Base-by-base conservation (phyloP, 2,113 vertebrate species). In the Asarcornis scutulata region DNA sequence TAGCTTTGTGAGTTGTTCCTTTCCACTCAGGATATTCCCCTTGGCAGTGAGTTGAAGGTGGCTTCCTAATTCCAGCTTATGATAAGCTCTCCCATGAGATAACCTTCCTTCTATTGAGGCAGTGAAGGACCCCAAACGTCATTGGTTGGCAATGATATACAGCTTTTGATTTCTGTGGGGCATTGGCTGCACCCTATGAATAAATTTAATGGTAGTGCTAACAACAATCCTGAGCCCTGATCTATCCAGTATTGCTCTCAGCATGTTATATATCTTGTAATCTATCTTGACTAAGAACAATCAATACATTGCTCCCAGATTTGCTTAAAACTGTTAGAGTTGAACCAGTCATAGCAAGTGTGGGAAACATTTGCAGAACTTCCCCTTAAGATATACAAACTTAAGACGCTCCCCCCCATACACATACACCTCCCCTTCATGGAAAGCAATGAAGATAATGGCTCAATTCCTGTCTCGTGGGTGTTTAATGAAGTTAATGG, bases 231-330 rank as follows among this genome's bases (percentile, higher is more conserved):
- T 48, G 64, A 94, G 44, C 46, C 20, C 75, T 89, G 72, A 83
- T 91, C 71, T 86, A 95, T 91, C 55, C 79, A 81, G 52, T 68
- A 71, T 82, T 89, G 73, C 79, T 93, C 86, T 82, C 93, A 95
- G 81, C 48, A 25, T 86, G 83, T 75, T 86, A 63, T 77, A 67
- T 32, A 81, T 87, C 46, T 82, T 56, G 60, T 78, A 91, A 89
- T 95, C 71, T 91, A 29, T 92, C 76, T 91, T 80, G 72, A 56
- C 64, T 91, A 56, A 68, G 83, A 95, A 74, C 29, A 86, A 94
- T 96, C 91, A 78, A 88, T 94, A 77, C 52, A 64, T 83, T 77
- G 55, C 64, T 94, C 55, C 56, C 9, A 27, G 88, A 95, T 77
- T 93, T 95, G 36, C 75, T 93, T 86, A 77, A 89, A 93, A 91